Evolutionary conservation across 2,113 vertebrate species (phyloP).

Genomic region (Calonectris borealis): DNA sequence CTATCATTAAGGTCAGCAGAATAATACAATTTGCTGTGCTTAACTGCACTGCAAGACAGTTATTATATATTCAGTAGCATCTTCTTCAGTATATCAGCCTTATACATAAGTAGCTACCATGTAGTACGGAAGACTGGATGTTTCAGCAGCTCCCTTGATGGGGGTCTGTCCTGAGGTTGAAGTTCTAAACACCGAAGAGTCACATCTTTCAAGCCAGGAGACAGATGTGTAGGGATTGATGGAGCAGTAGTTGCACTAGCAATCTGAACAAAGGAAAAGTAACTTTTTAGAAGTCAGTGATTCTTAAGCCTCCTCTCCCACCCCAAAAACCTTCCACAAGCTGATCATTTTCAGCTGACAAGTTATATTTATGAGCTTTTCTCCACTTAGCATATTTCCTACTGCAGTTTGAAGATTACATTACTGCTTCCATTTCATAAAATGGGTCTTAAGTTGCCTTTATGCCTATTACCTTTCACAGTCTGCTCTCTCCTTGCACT

Average conservation of each 20-base stretch:
- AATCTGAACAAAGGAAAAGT: slow-evolving; percentile 74
- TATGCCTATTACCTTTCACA: neutral
- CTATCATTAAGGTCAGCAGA: slow-evolving; percentile 54
- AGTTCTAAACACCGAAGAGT: slow-evolving; percentile 89
- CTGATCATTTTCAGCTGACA: neutral
- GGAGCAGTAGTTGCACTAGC: slow-evolving; percentile 89
- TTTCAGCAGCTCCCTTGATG: slow-evolving; percentile 87
- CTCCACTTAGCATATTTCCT: neutral
- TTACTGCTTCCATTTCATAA: neutral
- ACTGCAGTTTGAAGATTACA: neutral
- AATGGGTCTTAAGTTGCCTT: neutral
- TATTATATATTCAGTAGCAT: slow-evolving; percentile 72
- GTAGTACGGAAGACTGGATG: slow-evolving; percentile 86
- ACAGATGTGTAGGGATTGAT: slow-evolving; percentile 83
- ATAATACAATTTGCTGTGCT: slow-evolving; percentile 30
- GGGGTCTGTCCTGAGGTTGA: slow-evolving; percentile 86
- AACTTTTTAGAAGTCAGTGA: neutral
- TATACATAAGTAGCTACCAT: slow-evolving; percentile 74
- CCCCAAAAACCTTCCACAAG: neutral
- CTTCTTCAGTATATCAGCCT: slow-evolving; percentile 25
- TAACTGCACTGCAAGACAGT: slow-evolving; percentile 33
- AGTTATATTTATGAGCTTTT: neutral
- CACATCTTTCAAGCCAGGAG: slow-evolving; percentile 87
- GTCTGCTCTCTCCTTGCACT: neutral
- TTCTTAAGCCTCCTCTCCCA: neutral